These are phyloP conservation scores for Steinernema khuongi DNA, from an alignment of 1,140 invertebrate species.

Conservation along the genomic window DNA sequence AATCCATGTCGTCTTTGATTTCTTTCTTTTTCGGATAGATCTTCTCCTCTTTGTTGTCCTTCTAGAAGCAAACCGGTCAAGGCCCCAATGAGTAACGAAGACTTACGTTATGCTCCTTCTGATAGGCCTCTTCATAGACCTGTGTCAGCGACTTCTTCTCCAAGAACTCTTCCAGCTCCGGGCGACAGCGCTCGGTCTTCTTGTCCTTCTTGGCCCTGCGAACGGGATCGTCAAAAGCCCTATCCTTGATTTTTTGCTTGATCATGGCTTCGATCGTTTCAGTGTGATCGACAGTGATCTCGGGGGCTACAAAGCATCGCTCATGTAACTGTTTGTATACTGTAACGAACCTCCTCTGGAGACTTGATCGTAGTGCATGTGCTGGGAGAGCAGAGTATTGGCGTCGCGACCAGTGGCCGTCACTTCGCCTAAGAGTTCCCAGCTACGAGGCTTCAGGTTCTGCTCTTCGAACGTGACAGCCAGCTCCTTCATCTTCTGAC, in stretches of 20 bases:
- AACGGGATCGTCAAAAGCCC: conserved; percentile 88
- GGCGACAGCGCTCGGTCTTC: conserved; percentile 78
- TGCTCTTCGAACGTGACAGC: conserved; percentile 76
- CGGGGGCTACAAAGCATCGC: conserved; percentile 66
- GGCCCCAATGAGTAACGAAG: no score
- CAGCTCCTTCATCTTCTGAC: conserved; percentile 65
- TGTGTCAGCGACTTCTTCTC: conserved; percentile 87
- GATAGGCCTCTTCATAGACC: conserved; percentile 84
- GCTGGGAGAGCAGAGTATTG: conserved; percentile 84
- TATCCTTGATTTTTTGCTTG: conserved; percentile 81
- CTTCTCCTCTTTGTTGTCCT: no score
- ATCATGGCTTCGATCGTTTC: conserved; percentile 83
- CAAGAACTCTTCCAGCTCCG: conserved; percentile 86
- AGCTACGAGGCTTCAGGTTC: conserved; percentile 75
- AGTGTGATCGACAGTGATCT: conserved; percentile 84
- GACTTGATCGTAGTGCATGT: conserved; percentile 80
- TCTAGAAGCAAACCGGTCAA: no score
- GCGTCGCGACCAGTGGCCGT: conserved; percentile 72
- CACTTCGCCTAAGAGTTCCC: conserved; percentile 87
- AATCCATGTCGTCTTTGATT: conserved; percentile 71
- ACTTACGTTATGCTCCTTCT: conserved; percentile 66
- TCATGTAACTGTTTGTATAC: conserved; percentile 16
- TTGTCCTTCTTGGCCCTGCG: conserved; percentile 80
- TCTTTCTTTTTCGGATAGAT: no score
- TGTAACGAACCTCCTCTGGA: conserved; percentile 66